These are phyloP conservation scores for Cyprinodon brontotheroides DNA, from an alignment of 2,113 vertebrate genomes.

Conservation along the genomic window DNA sequence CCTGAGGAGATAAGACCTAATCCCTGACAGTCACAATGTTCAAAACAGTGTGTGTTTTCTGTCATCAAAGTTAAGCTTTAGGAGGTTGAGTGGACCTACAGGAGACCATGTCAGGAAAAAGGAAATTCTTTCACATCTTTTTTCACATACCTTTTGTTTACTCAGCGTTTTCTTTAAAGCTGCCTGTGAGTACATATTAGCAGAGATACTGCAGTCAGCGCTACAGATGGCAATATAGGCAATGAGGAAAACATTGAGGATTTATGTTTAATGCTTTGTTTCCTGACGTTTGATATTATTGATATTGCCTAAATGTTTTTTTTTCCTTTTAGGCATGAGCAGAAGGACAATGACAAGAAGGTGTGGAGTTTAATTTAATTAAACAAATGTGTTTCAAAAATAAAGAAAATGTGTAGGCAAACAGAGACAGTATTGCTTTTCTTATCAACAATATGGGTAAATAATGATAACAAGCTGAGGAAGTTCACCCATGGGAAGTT, in stretches of 20 bases:
- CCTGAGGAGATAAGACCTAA: not conserved
- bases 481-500: not conserved
- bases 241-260: slow-evolving; percentile 9
- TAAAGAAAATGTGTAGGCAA: slow-evolving; percentile 29
- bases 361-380: slow-evolving; percentile 37
- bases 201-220: slow-evolving; percentile 30
- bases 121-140: slow-evolving; percentile 8
- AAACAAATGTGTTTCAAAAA: slow-evolving; percentile 41
- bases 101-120: slow-evolving; percentile 17
- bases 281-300: slow-evolving; percentile 42
- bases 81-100: slow-evolving; percentile 19
- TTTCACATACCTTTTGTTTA: slow-evolving; percentile 39
- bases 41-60: slow-evolving; percentile 11
- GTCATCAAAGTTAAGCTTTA: slow-evolving; percentile 30
- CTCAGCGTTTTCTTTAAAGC: slow-evolving; percentile 42
- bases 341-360: slow-evolving; percentile 22
- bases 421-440: slow-evolving; percentile 25
- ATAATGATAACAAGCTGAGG: not conserved
- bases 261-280: slow-evolving; percentile 28
- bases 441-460: not conserved
- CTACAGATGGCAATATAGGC: slow-evolving; percentile 7
- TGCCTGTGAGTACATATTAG: slow-evolving; percentile 13
- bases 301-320: slow-evolving; percentile 27
- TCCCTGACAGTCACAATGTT: slow-evolving; percentile 11
- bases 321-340: slow-evolving; percentile 14